Evolutionary conservation across 1,140 invertebrate genomes (phyloP), one percentile per base, ranked within the genome.

Genomic region (Drosophila sproati): DNA sequence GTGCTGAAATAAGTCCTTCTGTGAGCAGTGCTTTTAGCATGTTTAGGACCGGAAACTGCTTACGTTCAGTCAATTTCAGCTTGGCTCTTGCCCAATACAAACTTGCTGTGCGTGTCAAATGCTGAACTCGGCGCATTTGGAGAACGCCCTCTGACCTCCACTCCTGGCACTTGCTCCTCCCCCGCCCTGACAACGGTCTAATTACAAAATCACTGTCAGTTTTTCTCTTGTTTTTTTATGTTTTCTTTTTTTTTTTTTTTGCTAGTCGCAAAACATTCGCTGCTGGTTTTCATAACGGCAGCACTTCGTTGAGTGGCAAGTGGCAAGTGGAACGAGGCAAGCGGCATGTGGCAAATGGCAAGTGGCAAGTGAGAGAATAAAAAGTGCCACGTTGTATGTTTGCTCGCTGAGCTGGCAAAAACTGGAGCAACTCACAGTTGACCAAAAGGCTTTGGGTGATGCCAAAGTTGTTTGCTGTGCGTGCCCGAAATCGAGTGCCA

Each of bases 71-170:
- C n/a, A 47, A 20, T 34, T 34, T 8, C 43, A 47, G 41, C 31
- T 34, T n/a, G n/a, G 29, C 6, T n/a, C 1, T 6, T 7, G 6
- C 0, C 8, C 28, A n/a, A 31, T 8, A 52, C 34, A 59, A 78
- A 81, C 76, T 86, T 86, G 69, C 81, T 37, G 81, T 85, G 77
- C 81, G 81, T 85, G 81, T 85, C 81, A 80, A 85, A 85, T 85
- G 73, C 77, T 80, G 69, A 85, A 75, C 77, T 69, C 76, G 62
- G 77, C 81, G 77, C 78, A 77, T 85, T 79, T 64, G 56, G 48
- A 68, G 60, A 5, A 12, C 41, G 56, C 67, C 45, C 50, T 43
- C 60, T 20, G 6, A 37, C 12, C 31, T 8, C 29, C 4, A 34
- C 43, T 34, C 34, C n/a, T 50, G 8, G 5, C 31, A 35, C 37